Base-by-base conservation (phyloP, 2,888 invertebrate genomes). In the Gortyna flavago region DNA sequence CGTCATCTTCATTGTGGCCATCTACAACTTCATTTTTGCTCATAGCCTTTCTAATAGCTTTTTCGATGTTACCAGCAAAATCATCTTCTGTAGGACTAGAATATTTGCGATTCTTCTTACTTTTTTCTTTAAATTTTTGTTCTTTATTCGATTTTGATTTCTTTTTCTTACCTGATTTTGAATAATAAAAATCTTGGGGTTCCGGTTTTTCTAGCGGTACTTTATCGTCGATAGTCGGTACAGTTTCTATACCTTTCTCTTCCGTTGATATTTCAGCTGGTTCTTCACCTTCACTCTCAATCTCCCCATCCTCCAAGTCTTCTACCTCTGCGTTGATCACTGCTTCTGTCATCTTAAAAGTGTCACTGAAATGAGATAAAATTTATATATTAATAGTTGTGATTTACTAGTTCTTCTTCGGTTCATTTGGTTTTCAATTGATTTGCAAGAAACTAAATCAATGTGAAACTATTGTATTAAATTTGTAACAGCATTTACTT, bases 231-330 rank as follows among this genome's bases (percentile, higher is more conserved):
- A 82, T 79, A 35, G 85, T 90, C 80, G 80, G 81, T 72, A 86
- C 79, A 79, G 75, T 79, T 89, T 94, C 89, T 87, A 92, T 85
- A 84, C 85, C 87, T 82, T 91, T 92, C 25, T 89, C 91, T 83
- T 94, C 92, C 82, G 87, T 89, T 78, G 89, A 87, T 88, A 85
- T 75, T 86, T 94, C 94, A 11, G 86, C 82, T 65, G 89, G 89
- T 85, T 96, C 96, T 89, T 97, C 97, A 54, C 96, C 97, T 84
- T 97, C 97, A 79, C 97, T 97, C 88, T 98, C 98, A 88, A 99
- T 98, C 94, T 99, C 99, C 69, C 99, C 99, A 92, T 99, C 99
- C 95, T 99, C 99, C 86, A 98, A 97, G 93, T 98, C 98, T 91
- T 98, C 96, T 35, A 94, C 73, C 72, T 88, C 88, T 48, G 83